These are phyloP conservation scores for Rhopalosiphum nymphaeae DNA, from an alignment of 2,888 invertebrate species.

Conservation along the genomic window DNA sequence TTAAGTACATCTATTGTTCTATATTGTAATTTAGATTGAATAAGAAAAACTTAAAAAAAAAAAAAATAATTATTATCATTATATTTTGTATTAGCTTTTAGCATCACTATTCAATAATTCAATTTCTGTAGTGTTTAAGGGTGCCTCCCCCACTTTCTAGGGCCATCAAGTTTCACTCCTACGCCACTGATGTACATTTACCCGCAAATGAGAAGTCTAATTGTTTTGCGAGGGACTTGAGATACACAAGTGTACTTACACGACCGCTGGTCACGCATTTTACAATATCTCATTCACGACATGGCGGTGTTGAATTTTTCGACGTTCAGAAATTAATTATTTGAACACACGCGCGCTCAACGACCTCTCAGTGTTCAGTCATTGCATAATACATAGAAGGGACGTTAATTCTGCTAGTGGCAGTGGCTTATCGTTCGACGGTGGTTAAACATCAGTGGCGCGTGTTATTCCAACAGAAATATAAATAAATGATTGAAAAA, in stretches of 20 bases:
- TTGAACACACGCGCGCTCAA: constrained; percentile 23
- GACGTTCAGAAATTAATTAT: constrained; percentile 35
- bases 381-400: not conserved
- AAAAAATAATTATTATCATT: not conserved
- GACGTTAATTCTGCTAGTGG: not conserved
- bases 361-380: not conserved
- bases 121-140: not conserved
- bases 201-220: not conserved
- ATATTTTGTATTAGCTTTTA: not conserved
- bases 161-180: not conserved
- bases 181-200: not conserved
- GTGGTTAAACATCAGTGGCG: not conserved
- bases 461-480: not conserved
- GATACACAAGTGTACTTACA: not conserved
- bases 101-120: not conserved
- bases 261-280: not conserved
- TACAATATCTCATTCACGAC: not conserved
- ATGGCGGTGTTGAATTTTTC: not conserved
- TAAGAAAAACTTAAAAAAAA: too few relatives aligned
- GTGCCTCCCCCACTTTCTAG: not conserved
- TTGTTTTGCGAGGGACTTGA: not conserved
- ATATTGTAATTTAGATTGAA: too few relatives aligned
- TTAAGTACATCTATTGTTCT: too few relatives aligned
- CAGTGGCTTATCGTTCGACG: not conserved
- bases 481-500: not conserved